These are phyloP conservation scores for Papilio dardanus DNA, from an alignment of 1,140 invertebrate genomes.

Conservation along the genomic window DNA sequence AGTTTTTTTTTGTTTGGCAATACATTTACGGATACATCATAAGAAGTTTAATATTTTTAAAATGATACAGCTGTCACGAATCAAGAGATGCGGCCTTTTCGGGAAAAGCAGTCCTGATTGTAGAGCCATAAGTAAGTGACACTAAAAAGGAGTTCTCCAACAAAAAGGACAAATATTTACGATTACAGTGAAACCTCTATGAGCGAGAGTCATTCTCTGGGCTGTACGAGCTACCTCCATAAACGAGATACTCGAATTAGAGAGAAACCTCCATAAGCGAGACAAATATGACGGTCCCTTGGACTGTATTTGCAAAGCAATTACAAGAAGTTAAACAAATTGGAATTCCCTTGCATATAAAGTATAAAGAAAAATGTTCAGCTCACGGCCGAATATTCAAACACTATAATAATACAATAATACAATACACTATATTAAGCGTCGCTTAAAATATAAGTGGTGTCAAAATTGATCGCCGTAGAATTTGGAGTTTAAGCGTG, in stretches of 20 bases:
- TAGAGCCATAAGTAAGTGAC: neutral
- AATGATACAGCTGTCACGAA: conserved; percentile 29
- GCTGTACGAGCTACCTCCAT: no score
- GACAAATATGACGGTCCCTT: no score
- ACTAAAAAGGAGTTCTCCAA: conserved; percentile 4
- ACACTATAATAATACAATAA: no score
- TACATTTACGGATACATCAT: neutral
- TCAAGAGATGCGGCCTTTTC: conserved; percentile 28
- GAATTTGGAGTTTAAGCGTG: no score
- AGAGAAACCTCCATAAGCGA: no score
- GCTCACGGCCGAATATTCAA: no score
- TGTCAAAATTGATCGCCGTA: no score
- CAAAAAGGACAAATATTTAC: conserved; percentile 6
- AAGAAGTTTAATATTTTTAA: conserved; percentile 27
- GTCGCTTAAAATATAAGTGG: no score
- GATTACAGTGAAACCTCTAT: no score
- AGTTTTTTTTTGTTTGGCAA: neutral
- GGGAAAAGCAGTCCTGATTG: conserved; percentile 27
- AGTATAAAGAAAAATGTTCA: neutral
- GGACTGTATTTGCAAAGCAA: neutral
- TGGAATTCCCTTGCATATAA: neutral
- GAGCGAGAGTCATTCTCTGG: no score
- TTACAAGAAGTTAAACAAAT: neutral
- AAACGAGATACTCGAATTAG: no score
- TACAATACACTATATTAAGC: no score